A percentile compares a stretch with the other conserved stretches of the same genome.
phyloP scores from a whole-genome alignment of 2,113 vertebrate genomes.

The Cygnus buccinator region DNA sequence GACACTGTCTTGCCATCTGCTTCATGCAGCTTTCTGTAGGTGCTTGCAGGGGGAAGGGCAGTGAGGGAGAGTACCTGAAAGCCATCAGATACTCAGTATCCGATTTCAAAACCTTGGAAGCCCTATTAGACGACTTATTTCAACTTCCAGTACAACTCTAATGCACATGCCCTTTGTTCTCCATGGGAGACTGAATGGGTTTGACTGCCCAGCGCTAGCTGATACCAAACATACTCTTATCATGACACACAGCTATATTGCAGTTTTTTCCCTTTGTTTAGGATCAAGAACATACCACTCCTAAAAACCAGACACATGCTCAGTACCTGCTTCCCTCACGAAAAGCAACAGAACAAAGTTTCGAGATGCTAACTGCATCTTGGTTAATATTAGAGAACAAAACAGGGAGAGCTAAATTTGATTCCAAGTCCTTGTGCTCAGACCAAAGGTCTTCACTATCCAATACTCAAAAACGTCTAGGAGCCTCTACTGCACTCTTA shows the following conservation, averaged over 20 bases:
- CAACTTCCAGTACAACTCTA: not conserved
- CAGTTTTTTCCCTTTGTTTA: not conserved
- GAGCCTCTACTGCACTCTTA: not conserved
- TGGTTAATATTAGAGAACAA: not conserved
- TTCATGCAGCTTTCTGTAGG: not conserved
- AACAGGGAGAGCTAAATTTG: not conserved
- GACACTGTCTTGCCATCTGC: not conserved
- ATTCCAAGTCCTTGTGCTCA: not conserved
- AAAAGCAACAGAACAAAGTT: not conserved
- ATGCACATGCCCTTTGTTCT: not conserved
- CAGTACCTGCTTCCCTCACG: not conserved
- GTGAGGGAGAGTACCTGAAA: not conserved
- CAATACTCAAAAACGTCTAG: not conserved
- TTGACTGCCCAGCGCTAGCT: not conserved
- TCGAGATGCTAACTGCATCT: not conserved
- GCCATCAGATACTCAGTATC: not conserved
- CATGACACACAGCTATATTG: not conserved
- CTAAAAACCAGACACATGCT: fast-evolving
- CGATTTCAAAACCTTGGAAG: not conserved
- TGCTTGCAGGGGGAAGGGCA: not conserved
- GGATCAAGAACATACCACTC: fast-evolving
- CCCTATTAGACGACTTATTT: not conserved
- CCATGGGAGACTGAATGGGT: not conserved
- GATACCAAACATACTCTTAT: not conserved
- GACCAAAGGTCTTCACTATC: not conserved